These are phyloP conservation scores for Colinus virginianus DNA, from an alignment of 2,113 vertebrate genomes.

Conservation along the genomic window DNA sequence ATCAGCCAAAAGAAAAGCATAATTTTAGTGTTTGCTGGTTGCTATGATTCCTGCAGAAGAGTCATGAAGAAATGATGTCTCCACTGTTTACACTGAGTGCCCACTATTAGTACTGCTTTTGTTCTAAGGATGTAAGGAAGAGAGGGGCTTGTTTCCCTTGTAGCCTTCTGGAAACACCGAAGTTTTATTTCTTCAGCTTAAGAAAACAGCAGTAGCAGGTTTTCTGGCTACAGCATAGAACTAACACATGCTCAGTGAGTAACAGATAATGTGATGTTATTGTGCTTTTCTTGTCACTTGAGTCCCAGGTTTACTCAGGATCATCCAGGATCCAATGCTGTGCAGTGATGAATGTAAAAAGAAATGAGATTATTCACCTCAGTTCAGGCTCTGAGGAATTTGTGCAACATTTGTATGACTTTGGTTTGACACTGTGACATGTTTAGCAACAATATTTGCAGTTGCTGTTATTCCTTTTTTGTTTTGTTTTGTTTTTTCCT, in stretches of 20 bases:
- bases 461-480: neutral
- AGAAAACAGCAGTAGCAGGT: neutral
- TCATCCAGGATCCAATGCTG: neutral
- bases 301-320: neutral
- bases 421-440: neutral
- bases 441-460: neutral
- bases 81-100: neutral
- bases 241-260: neutral
- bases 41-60: neutral
- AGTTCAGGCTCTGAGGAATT: neutral
- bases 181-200: neutral
- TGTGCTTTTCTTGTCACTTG: neutral
- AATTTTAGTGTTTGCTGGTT: neutral
- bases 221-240: neutral
- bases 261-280: neutral
- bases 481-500: no score
- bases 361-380: neutral
- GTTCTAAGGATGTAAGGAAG: neutral
- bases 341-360: neutral
- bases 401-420: neutral
- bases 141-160: neutral
- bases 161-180: neutral
- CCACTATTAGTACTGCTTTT: slow-evolving; percentile 4
- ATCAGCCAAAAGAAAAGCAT: slow-evolving; percentile 1
- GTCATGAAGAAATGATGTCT: neutral